A percentile compares a stretch with the other conserved stretches of the same genome.
Conservation (phyloP, 2,888 invertebrate species). For the Dryomyza anilis region DNA sequence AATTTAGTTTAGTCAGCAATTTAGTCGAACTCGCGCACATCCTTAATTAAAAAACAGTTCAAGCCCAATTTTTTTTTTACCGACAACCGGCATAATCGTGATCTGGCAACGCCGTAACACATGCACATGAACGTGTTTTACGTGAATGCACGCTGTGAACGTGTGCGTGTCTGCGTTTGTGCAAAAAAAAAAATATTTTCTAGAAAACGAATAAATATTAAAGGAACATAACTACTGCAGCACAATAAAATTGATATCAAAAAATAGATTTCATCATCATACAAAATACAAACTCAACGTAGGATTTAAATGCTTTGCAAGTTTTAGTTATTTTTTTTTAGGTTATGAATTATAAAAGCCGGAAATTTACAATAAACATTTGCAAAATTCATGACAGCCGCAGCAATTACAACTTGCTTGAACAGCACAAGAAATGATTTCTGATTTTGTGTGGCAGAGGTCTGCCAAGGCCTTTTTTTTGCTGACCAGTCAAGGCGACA, state of each 20-base stretch:
- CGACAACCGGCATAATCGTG: too few species aligned
- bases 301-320: background rate
- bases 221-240: background rate
- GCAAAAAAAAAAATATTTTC: background rate
- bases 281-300: background rate
- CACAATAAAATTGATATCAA: background rate
- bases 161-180: background rate
- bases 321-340: background rate
- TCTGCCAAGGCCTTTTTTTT: background rate
- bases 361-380: slow-evolving; percentile 1
- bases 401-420: too few species aligned
- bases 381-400: too few species aligned
- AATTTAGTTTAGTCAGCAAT: too few species aligned
- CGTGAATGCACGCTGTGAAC: slow-evolving; percentile 3
- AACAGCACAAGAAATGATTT: too few species aligned
- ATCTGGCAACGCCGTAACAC: background rate
- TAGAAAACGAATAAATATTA: background rate
- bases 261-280: background rate
- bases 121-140: background rate
- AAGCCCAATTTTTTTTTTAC: too few species aligned
- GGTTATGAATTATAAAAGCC: slow-evolving; percentile 15
- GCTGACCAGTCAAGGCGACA: background rate
- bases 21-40: too few species aligned
- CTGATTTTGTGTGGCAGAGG: too few species aligned
- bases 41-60: too few species aligned